Evolutionary conservation across 2,113 vertebrate species (phyloP), one percentile per base, ranked within the genome.

Genomic region (Pandion haliaetus): DNA sequence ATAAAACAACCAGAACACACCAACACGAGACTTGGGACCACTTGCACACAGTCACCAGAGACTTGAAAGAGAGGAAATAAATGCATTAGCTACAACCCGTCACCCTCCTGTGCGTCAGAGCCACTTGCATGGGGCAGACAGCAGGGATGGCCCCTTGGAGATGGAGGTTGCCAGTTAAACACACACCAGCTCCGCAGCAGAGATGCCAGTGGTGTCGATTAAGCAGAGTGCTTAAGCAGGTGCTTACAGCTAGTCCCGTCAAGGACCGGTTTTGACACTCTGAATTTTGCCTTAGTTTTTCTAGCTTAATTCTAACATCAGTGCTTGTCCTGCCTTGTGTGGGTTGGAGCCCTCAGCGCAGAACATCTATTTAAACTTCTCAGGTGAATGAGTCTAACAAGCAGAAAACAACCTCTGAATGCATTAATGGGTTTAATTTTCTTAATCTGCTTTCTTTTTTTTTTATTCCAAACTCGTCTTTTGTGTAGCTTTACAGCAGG

Each of bases 1-100:
- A 95, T 98, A 96, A 98, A 97, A 97, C 93, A 34, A 13, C 76
- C 82, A 93, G 91, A 87, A 86, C 12, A 77, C 70, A 78, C 74
- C 80, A 23, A 55, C 44, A 14, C 28, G 65, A 80, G 69, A 9
- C 29, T 21, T 1, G 15, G 92, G 82, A 69, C 47, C 93, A 76
- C 90, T 40, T 58, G 61, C 88, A 71, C 61, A 50, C 61, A 84
- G 91, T 29, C 86, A 79, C 9, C 28, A 34, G 82, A 84, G 89
- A 28, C 20, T 4, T 8, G 62, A 45, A 66, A 93, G 79, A 73
- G 65, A 38, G 15, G 29, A 36, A 52, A n/a, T 19, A 40, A 84
- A 29, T 0, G 58, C 62, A 6, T 93, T n/a, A 52, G 65, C 52
- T 8, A 4, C 54, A 11, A 11, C 9, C 62, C 9, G 2, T 5